Conservation (phyloP, 2,888 invertebrate species). For the Cheiracanthium punctorium region DNA sequence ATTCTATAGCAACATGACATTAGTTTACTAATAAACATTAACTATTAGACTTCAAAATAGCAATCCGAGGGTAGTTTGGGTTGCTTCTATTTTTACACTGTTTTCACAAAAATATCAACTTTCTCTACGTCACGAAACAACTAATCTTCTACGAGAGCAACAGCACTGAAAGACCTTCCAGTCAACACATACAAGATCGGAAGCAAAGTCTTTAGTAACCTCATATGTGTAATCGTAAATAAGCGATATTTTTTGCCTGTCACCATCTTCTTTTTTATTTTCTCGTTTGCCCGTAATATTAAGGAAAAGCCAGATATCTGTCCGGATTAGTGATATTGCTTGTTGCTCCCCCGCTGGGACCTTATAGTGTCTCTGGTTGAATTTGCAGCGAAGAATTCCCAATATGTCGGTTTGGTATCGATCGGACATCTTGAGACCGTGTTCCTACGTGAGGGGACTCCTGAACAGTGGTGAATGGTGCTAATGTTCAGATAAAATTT, state of each 20-base stretch:
- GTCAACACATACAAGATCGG: no score
- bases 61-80: no score
- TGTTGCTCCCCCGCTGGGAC: conserved; percentile 49
- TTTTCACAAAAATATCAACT: no score
- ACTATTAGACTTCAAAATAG: no score
- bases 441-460: conserved; percentile 44
- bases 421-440: conserved; percentile 18
- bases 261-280: conserved; percentile 21
- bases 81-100: no score
- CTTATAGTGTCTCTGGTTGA: conserved; percentile 29
- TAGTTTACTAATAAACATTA: no score
- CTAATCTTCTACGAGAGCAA: no score
- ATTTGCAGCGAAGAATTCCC: conserved; percentile 27
- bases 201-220: conserved; percentile 21
- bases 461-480: conserved; percentile 2
- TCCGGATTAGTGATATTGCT: conserved; percentile 62
- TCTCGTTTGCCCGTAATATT: conserved; percentile 41
- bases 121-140: no score
- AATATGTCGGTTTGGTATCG: conserved; percentile 29
- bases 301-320: conserved; percentile 47
- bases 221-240: conserved; percentile 64
- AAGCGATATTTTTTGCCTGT: conserved; percentile 29
- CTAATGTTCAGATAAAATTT: conserved; percentile 27
- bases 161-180: no score
- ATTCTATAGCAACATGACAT: no score